Evolutionary conservation across 2,113 vertebrate species (phyloP).

Genomic region (Thalassarche chlororhynchos): DNA sequence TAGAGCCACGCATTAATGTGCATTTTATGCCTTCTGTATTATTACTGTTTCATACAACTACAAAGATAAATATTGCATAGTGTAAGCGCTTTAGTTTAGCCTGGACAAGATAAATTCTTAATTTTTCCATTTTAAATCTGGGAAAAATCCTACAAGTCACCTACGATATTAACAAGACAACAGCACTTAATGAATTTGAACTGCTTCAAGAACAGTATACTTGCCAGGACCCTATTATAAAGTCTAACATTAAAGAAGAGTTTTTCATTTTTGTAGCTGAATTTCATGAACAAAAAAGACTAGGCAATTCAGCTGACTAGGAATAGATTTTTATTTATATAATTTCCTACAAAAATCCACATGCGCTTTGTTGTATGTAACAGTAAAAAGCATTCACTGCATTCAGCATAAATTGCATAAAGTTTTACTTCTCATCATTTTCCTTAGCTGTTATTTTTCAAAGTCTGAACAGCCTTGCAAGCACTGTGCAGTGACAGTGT

Average conservation of each 20-base stretch:
- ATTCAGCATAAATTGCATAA: background rate
- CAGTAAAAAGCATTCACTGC: background rate
- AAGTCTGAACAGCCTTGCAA: background rate
- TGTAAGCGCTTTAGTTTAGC: background rate
- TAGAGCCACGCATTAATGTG: background rate
- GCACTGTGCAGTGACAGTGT: background rate
- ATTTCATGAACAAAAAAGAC: background rate
- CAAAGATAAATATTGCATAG: background rate
- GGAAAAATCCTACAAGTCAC: background rate
- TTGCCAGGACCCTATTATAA: background rate
- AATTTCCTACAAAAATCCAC: background rate
- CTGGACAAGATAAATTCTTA: background rate
- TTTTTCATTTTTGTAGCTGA: background rate
- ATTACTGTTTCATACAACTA: background rate
- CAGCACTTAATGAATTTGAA: background rate
- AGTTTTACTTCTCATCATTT: background rate
- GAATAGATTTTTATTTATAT: background rate
- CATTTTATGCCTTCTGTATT: background rate
- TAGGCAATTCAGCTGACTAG: background rate
- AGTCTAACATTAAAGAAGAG: background rate
- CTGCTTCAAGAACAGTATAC: background rate
- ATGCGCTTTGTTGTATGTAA: background rate
- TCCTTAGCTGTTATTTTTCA: background rate
- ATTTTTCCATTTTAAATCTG: background rate
- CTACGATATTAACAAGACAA: background rate